Evolutionary conservation across 2,888 invertebrate genomes (phyloP).

Genomic region (Lepidocyrtoides sp.): DNA sequence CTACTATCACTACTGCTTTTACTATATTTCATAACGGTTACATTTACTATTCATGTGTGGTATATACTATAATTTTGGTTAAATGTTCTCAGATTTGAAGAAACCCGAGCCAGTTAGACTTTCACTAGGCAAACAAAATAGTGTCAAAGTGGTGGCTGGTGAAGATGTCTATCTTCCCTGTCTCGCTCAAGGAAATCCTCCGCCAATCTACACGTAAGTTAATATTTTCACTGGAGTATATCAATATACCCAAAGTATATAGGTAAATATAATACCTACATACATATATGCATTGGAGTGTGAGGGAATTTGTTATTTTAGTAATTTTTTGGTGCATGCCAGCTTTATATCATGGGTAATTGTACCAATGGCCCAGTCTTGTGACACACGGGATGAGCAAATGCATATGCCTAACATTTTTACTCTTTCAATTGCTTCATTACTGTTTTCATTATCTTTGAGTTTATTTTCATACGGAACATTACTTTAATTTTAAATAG

Average conservation of each 20-base stretch:
- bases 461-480: too few species aligned
- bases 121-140: conserved; percentile 91
- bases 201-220: conserved; percentile 92
- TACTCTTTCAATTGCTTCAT: too few species aligned
- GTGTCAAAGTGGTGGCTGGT: conserved; percentile 90
- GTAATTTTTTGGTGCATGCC: too few species aligned
- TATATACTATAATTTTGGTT: background rate
- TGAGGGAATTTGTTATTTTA: background rate
- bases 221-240: too few species aligned
- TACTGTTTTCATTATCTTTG: too few species aligned
- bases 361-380: too few species aligned
- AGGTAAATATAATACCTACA: background rate
- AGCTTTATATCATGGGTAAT: too few species aligned
- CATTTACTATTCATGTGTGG: too few species aligned
- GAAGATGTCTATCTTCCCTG: conserved; percentile 92
- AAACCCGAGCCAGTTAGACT: conserved; percentile 92
- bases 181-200: conserved; percentile 93
- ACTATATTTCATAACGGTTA: background rate
- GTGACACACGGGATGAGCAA: too few species aligned
- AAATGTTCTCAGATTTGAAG: conserved; percentile 90
- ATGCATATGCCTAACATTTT: too few species aligned
- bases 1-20: conserved; percentile 6
- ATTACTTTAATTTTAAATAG: too few species aligned
- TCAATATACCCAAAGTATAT: too few species aligned
- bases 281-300: background rate